phyloP scores from a whole-genome alignment of 1,140 invertebrate genomes.

The Drosophila mauritiana region DNA sequence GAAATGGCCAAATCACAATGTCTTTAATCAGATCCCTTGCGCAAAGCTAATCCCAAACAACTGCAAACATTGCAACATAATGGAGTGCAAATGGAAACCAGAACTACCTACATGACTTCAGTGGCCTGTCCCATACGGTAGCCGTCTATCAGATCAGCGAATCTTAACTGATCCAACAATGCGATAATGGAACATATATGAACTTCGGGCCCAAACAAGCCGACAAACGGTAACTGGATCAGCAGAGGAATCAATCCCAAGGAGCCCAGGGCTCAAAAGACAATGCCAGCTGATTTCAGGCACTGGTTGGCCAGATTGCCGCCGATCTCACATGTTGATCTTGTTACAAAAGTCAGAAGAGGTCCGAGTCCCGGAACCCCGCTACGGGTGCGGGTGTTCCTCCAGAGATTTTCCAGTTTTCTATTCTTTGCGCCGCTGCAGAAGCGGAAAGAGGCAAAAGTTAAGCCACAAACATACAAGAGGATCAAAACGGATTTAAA shows the following conservation, averaged over 20 bases:
- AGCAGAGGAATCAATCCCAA: slow-evolving; percentile 47
- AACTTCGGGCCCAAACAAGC: slow-evolving; percentile 69
- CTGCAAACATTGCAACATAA: slow-evolving; percentile 50
- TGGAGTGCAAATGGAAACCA: slow-evolving; percentile 26
- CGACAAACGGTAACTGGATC: slow-evolving; percentile 66
- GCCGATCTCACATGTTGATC: slow-evolving; percentile 69
- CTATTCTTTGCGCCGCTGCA: slow-evolving; percentile 30
- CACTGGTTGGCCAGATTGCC: slow-evolving; percentile 18
- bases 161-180: slow-evolving; percentile 76
- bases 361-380: slow-evolving; percentile 33
- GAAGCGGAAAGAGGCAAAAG: slow-evolving; percentile 79
- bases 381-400: slow-evolving; percentile 66
- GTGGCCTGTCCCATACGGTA: slow-evolving; percentile 25
- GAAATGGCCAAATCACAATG: not conserved
- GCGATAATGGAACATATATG: slow-evolving; percentile 80
- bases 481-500: slow-evolving; percentile 82
- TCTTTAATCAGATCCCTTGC: not conserved
- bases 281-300: slow-evolving; percentile 63
- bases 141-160: slow-evolving; percentile 59
- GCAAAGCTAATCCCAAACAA: slow-evolving; percentile 47
- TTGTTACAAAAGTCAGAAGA: slow-evolving; percentile 76
- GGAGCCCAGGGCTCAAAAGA: slow-evolving; percentile 47
- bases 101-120: slow-evolving; percentile 21
- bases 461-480: slow-evolving; percentile 83
- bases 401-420: slow-evolving; percentile 9